Evolutionary conservation across 2,113 vertebrate species (phyloP).

Genomic region (Tauraco erythrolophus): DNA sequence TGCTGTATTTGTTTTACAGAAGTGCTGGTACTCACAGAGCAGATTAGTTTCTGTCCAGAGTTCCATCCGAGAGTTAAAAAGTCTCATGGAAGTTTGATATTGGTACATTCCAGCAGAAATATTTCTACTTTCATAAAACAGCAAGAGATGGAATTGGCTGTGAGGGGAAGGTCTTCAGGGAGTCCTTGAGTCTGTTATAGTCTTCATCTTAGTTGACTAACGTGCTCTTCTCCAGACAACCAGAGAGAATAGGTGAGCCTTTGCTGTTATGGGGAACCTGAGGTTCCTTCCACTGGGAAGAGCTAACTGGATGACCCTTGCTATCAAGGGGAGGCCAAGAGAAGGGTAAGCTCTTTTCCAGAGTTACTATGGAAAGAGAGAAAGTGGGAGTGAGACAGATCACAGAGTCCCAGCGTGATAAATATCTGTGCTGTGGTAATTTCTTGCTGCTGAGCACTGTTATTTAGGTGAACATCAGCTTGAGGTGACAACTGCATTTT

Average conservation of each 20-base stretch:
- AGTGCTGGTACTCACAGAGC: not conserved
- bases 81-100: not conserved
- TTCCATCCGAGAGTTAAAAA: not conserved
- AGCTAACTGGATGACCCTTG: not conserved
- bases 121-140: not conserved
- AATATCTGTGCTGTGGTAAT: not conserved
- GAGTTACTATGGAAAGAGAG: not conserved
- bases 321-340: not conserved
- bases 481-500: not conserved
- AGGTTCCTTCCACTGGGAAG: not conserved
- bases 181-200: not conserved
- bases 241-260: not conserved
- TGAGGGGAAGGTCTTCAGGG: not conserved
- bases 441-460: not conserved
- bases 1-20: not conserved
- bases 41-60: not conserved
- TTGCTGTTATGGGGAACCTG: not conserved
- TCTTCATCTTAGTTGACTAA: not conserved
- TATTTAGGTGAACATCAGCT: not conserved
- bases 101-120: not conserved
- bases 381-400: not conserved
- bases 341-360: not conserved
- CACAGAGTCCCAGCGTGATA: not conserved
- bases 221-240: not conserved
- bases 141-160: not conserved